Evolutionary conservation across 1,140 invertebrate genomes (phyloP), one percentile per base, ranked within the genome.

Genomic region (Pachyrhynchus sulphureomaculatus): DNA sequence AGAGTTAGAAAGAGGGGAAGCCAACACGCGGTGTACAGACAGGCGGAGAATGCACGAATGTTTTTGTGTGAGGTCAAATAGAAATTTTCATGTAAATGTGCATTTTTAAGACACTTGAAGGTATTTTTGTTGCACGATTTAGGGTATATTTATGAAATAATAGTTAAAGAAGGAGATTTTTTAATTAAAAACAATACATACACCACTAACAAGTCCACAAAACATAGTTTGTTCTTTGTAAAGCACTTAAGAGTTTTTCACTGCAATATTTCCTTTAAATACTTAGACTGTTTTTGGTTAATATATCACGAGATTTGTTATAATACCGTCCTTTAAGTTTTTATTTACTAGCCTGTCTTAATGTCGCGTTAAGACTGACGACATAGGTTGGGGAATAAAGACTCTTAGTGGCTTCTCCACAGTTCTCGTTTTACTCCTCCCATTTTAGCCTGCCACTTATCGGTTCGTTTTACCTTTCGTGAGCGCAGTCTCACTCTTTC

Each of bases 361-460:
- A 2, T 24, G 68, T 41, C 64, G 55, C 60, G 56, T 29, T 32
- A 48, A 37, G 47, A 73, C 71, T 73, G 66, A 54, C 57, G 39
- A 52, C 44, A 48, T 51, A 65, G 63, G 51, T 57, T 58, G 42
- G 56, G 48, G 68, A 67, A 68, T 64, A 66, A 57, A 66, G 49
- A 47, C 49, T 29, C 26, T 10, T 51, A 60, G 41, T 55, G 60
- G 66, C 60, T 36, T 55, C 55, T 39, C 21, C 37, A 26, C 37
- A 54, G 59, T 64, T 66, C 65, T 36, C 51, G 56, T 48, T 70
- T 66, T 64, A 71, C 71, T 72, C 69, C 71, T 71, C 71, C 71
- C 71, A 73, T 66, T 70, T 69, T 59, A 52, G 57, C 56, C 65
- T 66, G 68, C 67, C 63, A 66, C 65, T 66, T 71, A 64, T 71